Percentiles rank a stretch among this genome's conserved stretches.
These are phyloP conservation scores for Eira barbara DNA, from an alignment of 2,113 vertebrate species.

Conservation along the genomic window DNA sequence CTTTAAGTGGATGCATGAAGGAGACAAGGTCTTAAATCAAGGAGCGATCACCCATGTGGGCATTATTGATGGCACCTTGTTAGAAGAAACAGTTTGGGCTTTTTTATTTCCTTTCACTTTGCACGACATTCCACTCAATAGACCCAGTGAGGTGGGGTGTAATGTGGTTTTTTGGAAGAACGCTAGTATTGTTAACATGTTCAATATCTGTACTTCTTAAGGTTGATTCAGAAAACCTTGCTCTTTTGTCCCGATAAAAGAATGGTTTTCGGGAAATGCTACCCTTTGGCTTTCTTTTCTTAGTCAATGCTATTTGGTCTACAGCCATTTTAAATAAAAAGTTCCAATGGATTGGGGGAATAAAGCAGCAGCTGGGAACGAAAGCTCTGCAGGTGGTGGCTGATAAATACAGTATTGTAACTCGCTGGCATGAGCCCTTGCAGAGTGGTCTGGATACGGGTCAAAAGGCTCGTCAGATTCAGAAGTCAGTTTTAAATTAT, in stretches of 20 bases:
- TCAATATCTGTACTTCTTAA: constrained; percentile 74
- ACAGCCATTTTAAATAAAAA: constrained; percentile 45
- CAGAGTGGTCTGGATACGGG: constrained; percentile 1
- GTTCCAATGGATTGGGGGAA: neutral
- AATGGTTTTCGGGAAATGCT: constrained; percentile 53
- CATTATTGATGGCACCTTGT: constrained; percentile 71
- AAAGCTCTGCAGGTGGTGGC: constrained; percentile 60
- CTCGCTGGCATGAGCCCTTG: constrained; percentile 37
- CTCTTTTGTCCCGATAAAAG: constrained; percentile 74
- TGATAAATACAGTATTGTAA: constrained; percentile 66
- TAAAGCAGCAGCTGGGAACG: constrained; percentile 43
- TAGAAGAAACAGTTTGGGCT: constrained; percentile 56
- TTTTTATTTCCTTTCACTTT: constrained; percentile 67
- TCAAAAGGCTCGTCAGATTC: constrained; percentile 65
- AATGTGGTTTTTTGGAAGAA: constrained; percentile 76
- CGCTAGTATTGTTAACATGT: constrained; percentile 66
- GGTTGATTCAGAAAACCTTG: constrained; percentile 67
- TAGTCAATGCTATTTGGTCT: constrained; percentile 1
- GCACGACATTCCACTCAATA: constrained; percentile 67
- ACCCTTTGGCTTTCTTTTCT: constrained; percentile 63
- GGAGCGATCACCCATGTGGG: constrained; percentile 53
- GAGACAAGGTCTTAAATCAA: constrained; percentile 76
- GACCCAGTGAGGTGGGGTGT: constrained; percentile 76
- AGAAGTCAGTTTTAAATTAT: constrained; percentile 56
- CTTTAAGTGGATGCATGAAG: neutral